Percentiles rank a stretch among this genome's conserved stretches.
Conservation (phyloP, 2,797 vertebrate genomes). For the Dendrocincla fuliginosa region DNA sequence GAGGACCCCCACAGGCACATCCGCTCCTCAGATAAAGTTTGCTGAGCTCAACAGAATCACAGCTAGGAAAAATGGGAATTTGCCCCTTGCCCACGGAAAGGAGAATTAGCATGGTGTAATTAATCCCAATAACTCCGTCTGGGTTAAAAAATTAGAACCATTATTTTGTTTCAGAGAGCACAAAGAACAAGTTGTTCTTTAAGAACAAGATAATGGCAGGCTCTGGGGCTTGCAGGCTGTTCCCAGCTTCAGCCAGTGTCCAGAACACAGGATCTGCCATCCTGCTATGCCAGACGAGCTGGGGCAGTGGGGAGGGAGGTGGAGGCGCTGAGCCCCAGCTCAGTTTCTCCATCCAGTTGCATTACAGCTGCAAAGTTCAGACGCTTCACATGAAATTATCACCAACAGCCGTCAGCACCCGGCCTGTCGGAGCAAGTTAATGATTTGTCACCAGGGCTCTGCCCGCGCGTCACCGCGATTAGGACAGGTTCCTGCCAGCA, state of each 20-base stretch:
- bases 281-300: background rate
- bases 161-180: conserved; percentile 22
- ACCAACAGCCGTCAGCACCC: conserved; percentile 58
- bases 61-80: background rate
- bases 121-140: conserved; percentile 59
- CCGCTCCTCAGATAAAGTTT: background rate
- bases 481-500: background rate
- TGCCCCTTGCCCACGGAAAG: background rate
- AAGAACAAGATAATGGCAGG: background rate
- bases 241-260: background rate
- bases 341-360: conserved; percentile 59
- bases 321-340: conserved; percentile 21
- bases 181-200: conserved; percentile 25
- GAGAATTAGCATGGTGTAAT: background rate
- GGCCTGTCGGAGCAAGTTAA: conserved; percentile 70
- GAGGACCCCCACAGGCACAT: rapidly evolving
- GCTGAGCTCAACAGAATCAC: background rate
- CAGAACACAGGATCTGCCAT: background rate
- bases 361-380: conserved; percentile 67
- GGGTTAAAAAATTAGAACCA: background rate
- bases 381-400: conserved; percentile 70
- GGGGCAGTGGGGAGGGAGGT: background rate
- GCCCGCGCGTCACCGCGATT: conserved; percentile 60
- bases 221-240: background rate
- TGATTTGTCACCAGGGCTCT: conserved; percentile 68